These are phyloP conservation scores for Cantharis flavilabris DNA, from an alignment of 2,888 invertebrate species.

Conservation along the genomic window DNA sequence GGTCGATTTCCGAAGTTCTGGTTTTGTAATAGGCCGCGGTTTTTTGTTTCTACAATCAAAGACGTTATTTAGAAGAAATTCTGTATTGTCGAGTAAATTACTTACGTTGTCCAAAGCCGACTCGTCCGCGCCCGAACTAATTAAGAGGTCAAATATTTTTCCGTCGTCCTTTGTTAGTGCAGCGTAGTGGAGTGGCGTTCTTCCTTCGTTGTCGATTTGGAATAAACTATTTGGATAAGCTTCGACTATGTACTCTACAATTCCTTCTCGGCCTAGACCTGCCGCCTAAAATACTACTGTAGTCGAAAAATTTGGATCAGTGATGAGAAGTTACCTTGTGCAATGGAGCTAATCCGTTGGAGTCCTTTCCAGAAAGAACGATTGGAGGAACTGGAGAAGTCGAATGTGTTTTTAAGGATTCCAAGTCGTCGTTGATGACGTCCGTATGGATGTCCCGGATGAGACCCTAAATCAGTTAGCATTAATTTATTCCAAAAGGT, in stretches of 20 bases:
- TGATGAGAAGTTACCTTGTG: conserved; percentile 69
- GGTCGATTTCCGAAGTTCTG: conserved; percentile 77
- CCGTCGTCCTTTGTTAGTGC: conserved; percentile 79
- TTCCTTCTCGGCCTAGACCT: conserved; percentile 76
- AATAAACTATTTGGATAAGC: conserved; percentile 71
- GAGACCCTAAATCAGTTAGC: conserved; percentile 66
- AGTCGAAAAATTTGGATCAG: background rate
- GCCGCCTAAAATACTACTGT: conserved; percentile 64
- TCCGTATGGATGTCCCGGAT: conserved; percentile 81
- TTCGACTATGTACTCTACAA: conserved; percentile 73
- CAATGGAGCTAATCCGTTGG: conserved; percentile 80
- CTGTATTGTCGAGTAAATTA: conserved; percentile 18
- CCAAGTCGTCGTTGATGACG: conserved; percentile 77
- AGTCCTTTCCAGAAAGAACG: conserved; percentile 74
- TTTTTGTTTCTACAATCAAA: conserved; percentile 74
- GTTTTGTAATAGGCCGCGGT: conserved; percentile 79
- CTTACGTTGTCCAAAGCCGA: conserved; percentile 82
- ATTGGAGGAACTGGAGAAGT: conserved; percentile 72
- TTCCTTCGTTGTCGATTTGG: conserved; percentile 78
- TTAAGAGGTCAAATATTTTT: conserved; percentile 76
- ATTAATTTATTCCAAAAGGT: background rate
- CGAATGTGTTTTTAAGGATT: conserved; percentile 67
- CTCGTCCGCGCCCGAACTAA: conserved; percentile 83
- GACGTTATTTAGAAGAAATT: background rate
- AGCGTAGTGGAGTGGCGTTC: conserved; percentile 88